Base-by-base conservation (phyloP, 2,113 vertebrate genomes). In the Galbula dea region DNA sequence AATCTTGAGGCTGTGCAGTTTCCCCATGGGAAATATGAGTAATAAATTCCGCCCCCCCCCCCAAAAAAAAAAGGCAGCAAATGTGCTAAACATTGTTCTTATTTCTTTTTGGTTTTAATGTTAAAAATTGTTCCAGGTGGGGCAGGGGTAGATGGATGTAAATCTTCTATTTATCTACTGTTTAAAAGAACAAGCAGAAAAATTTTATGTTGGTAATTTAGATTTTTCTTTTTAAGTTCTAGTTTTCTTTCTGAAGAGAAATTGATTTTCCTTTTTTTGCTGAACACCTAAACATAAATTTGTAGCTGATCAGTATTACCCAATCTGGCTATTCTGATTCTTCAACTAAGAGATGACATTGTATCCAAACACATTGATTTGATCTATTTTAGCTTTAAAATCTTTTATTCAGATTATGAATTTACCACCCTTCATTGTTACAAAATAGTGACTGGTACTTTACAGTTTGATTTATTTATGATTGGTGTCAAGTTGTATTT, bases 21-120 rank as follows among this genome's bases (percentile, higher is more conserved):
- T 89, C 52, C 87, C 22, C 52, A 4, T 12, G 85, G 89, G 91
- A 94, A 91, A 93, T 92, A 76, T 45, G 46, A 94, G 78, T 87
- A 94, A 94, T 92, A 94, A 92, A 62, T 87, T 89, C 63, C 59
- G n/a, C n/a, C n/a, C n/a, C n/a, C n/a, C n/a, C n/a, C 52, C 66
- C 8, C 0, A 7, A 66, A 36, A 36, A 55, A 58, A 65, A 69
- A 74, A 43, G 52, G 24, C 5, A 72, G 51, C 9, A 79, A 72
- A 52, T 15, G 39, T 41, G 54, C 63, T 88, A 55, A 71, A 75
- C 34, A 16, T 63, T 61, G 22, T 65, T 83, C 82, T 73, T 89
- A 57, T 68, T 88, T 90, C 49, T 62, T 94, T 92, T 89, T 89
- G 6, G 32, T 46, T 79, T 93, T 89, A 83, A 45, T 71, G 72